Conservation (phyloP, 2,888 invertebrate species). For the Drosophila nr. perissopoda region DNA sequence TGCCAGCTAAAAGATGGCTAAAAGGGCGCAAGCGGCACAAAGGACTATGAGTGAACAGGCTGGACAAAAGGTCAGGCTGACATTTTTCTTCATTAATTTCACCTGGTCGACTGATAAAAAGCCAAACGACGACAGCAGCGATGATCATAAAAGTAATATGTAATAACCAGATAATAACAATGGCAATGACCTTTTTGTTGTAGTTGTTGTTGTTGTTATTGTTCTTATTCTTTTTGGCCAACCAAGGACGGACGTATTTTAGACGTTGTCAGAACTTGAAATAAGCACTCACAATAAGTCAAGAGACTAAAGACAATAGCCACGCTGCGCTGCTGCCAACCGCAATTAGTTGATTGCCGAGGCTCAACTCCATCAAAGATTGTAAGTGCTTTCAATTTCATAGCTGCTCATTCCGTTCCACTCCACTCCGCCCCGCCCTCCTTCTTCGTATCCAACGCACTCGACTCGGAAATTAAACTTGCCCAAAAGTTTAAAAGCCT, state of each 20-base stretch:
- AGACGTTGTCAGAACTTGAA: slow-evolving; percentile 26
- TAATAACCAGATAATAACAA: slow-evolving; percentile 69
- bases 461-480: slow-evolving; percentile 79
- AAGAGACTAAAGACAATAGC: slow-evolving; percentile 40
- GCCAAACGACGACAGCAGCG: slow-evolving; percentile 43
- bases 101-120: slow-evolving; percentile 75
- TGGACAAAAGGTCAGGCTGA: slow-evolving; percentile 58
- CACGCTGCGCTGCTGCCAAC: slow-evolving; percentile 17
- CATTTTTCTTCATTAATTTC: slow-evolving; percentile 78
- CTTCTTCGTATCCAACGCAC: slow-evolving; percentile 17
- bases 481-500: slow-evolving; percentile 79
- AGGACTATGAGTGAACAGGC: slow-evolving; percentile 13
- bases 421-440: slow-evolving; percentile 2
- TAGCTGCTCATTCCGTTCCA: slow-evolving; percentile 37
- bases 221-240: background rate
- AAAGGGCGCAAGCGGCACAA: slow-evolving; percentile 33
- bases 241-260: slow-evolving; percentile 26
- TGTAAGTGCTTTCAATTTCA: slow-evolving; percentile 76
- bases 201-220: background rate
- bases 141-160: slow-evolving; percentile 64
- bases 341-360: slow-evolving; percentile 77
- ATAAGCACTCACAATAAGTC: slow-evolving; percentile 5
- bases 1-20: slow-evolving; percentile 26
- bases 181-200: slow-evolving; percentile 32
- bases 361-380: slow-evolving; percentile 67